Base-by-base conservation (phyloP, 1,140 invertebrate genomes). In the Bradysia coprophila region DNA sequence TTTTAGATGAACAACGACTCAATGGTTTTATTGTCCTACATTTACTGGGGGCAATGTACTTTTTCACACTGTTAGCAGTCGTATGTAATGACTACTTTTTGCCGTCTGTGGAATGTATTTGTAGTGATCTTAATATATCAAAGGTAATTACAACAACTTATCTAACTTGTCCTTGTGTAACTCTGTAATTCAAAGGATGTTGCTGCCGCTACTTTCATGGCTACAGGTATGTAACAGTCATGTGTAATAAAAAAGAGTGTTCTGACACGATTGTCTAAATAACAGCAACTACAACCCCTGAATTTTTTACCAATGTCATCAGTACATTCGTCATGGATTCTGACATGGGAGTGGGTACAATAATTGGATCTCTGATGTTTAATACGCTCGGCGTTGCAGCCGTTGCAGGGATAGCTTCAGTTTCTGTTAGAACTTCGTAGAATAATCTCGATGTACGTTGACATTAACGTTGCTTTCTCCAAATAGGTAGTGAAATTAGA, bases 131-230 rank as follows among this genome's bases (percentile, higher is more conserved):
- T 18, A 72, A 78, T 45, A 71, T 82, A 55, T 78, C 77, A 10
- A 67, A 72, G 65, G 76, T 78, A 59, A 56, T 58, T 52, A 19
- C 34, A n/a, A n/a, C n/a, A n/a, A n/a, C n/a, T n/a, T n/a, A 40
- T 39, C 16, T n/a, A n/a, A n/a, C n/a, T n/a, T n/a, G n/a, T n/a
- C n/a, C n/a, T n/a, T n/a, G n/a, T n/a, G n/a, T n/a, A n/a, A n/a
- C n/a, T n/a, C n/a, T n/a, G 6, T 18, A 19, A 40, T 46, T 57
- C 46, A 54, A 56, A 78, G 52, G 86, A 92, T 57, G 81, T 92
- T 8, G 86, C 85, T 0, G 88, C 86, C 0, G 88, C 88, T 0
- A 94, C 88, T 0, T 92, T 93, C 52, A 85, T 94, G 75, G 82
- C 89, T 0, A 81, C 85, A n/a, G n/a, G n/a, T n/a, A n/a, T n/a